Percentiles rank a stretch among this genome's conserved stretches.
phyloP scores from a whole-genome alignment of 2,888 invertebrate species.

The Anthoptus insignis region DNA sequence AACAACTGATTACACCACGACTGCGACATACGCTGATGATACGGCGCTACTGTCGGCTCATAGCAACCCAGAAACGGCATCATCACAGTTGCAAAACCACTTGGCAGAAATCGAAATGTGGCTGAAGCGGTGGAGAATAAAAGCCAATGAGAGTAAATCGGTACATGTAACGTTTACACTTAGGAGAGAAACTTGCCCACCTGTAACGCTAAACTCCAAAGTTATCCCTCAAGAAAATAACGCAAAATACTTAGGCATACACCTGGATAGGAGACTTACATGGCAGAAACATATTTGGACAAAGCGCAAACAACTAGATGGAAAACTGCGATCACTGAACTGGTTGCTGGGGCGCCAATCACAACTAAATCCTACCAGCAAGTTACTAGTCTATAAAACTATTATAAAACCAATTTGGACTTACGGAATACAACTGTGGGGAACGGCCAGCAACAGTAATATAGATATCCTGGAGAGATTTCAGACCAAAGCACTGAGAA shows the following conservation, averaged over 20 bases:
- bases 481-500: background rate
- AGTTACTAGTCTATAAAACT: no score
- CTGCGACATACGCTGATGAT: constrained; percentile 39
- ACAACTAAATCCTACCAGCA: no score
- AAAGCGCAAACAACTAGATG: no score
- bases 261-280: no score
- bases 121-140: constrained; percentile 2
- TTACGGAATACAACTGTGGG: background rate
- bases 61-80: constrained; percentile 18
- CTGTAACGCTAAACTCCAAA: background rate
- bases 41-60: constrained; percentile 29
- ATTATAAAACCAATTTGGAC: background rate
- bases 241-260: no score
- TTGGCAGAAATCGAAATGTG: constrained; percentile 20
- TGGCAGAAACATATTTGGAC: no score
- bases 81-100: constrained; percentile 12
- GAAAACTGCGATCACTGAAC: no score
- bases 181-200: background rate
- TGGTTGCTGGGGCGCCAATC: no score
- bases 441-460: background rate
- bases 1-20: background rate
- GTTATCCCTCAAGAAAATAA: no score
- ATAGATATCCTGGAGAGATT: background rate
- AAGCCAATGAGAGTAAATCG: background rate
- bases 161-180: background rate